Evolutionary conservation across 2,797 vertebrate species (phyloP).

Genomic region (Spinus pinus): DNA sequence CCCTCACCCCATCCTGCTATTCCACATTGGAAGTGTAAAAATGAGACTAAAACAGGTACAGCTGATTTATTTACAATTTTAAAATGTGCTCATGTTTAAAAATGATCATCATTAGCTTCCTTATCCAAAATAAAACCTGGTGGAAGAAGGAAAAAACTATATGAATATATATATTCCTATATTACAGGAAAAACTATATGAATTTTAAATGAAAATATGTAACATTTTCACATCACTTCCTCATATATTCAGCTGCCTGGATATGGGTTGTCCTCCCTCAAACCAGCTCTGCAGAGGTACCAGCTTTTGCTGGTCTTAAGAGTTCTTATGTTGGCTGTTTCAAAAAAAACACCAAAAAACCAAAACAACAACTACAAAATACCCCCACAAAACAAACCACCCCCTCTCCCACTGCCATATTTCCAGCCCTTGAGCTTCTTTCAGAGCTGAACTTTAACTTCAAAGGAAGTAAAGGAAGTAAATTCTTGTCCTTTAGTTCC

Average conservation of each 20-base stretch:
- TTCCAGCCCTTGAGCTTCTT: not conserved
- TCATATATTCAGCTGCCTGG: not conserved
- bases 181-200: not conserved
- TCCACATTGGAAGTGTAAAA: not conserved
- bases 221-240: not conserved
- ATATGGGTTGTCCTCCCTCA: not conserved
- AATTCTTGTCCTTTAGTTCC: not conserved
- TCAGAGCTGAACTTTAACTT: not conserved
- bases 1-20: not conserved
- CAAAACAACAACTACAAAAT: not conserved
- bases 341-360: not conserved
- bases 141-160: not conserved
- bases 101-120: not conserved
- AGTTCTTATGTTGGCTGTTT: not conserved
- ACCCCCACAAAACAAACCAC: not conserved
- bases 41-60: not conserved
- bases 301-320: not conserved
- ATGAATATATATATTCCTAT: not conserved
- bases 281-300: not conserved
- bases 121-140: not conserved
- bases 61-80: not conserved
- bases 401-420: accelerated
- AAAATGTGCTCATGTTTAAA: not conserved
- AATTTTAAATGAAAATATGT: not conserved
- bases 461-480: not conserved